Evolutionary conservation across 2,797 vertebrate species (phyloP).

Genomic region (Microctenopoma steveboyesi): DNA sequence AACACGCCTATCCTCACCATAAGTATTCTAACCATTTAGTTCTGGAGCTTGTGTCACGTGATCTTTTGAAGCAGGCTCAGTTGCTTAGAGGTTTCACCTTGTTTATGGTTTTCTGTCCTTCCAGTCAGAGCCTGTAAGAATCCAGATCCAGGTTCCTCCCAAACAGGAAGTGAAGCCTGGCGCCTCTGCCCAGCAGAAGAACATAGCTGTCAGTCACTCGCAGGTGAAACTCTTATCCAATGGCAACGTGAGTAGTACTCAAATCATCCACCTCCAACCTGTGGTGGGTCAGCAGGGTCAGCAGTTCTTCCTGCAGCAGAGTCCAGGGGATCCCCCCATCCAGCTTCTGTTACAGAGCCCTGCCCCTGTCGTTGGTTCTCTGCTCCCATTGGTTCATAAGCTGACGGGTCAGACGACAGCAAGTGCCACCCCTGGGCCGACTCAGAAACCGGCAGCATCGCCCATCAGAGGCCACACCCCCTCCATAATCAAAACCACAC

Average conservation of each 20-base stretch:
- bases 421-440: background rate
- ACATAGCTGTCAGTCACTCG: constrained; percentile 59
- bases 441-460: constrained; percentile 39
- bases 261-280: constrained; percentile 87
- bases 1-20: too few species aligned
- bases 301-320: constrained; percentile 85
- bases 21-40: too few species aligned
- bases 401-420: constrained; percentile 34
- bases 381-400: constrained; percentile 78
- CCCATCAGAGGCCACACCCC: constrained; percentile 40
- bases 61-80: background rate
- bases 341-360: constrained; percentile 85
- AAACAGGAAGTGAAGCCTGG: constrained; percentile 78
- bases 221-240: constrained; percentile 75
- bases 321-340: constrained; percentile 81
- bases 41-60: background rate
- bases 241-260: constrained; percentile 78
- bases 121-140: constrained; percentile 87
- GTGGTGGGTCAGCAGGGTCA: constrained; percentile 79
- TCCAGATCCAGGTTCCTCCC: constrained; percentile 87
- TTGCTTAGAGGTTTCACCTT: background rate
- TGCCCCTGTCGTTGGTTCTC: constrained; percentile 72
- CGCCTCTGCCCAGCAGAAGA: constrained; percentile 76
- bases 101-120: constrained; percentile 30
- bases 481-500: constrained; percentile 11